A percentile compares a stretch with the other conserved stretches of the same genome.
Evolutionary conservation across 2,797 vertebrate genomes (phyloP).

Genomic region (Odontamblyopus lacepedii): DNA sequence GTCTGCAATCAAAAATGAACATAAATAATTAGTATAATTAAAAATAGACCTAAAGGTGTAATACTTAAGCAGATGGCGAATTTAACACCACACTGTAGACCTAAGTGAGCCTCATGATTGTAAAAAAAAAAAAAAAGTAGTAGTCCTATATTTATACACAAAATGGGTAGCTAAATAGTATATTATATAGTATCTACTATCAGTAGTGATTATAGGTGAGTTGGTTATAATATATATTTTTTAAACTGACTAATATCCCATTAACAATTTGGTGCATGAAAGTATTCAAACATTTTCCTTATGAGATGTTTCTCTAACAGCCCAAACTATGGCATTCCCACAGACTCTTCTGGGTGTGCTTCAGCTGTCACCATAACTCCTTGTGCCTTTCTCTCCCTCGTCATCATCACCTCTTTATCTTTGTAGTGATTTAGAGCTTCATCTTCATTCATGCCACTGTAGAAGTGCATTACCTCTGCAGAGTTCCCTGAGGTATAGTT

Average conservation of each 20-base stretch:
- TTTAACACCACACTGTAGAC: too few species aligned
- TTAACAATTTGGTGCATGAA: not conserved
- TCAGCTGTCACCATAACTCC: slow-evolving; percentile 14
- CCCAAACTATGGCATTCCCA: slow-evolving; percentile 18
- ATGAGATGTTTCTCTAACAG: not conserved
- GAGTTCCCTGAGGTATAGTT: not conserved
- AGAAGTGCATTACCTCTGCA: slow-evolving; percentile 3
- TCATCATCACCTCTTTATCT: slow-evolving; percentile 28
- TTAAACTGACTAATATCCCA: not conserved
- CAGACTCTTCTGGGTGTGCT: slow-evolving; percentile 47
- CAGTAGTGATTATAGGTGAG: not conserved
- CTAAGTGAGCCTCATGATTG: too few species aligned
- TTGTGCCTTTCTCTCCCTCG: slow-evolving; percentile 7
- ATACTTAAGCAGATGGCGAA: too few species aligned
- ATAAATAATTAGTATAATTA: too few species aligned
- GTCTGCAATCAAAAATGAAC: too few species aligned
- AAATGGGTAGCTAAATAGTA: too few species aligned
- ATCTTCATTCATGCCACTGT: slow-evolving; percentile 28
- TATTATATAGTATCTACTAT: too few species aligned
- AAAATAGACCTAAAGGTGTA: too few species aligned
- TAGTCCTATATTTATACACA: too few species aligned
- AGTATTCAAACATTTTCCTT: not conserved
- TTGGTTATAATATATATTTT: not conserved
- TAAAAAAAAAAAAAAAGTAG: too few species aligned
- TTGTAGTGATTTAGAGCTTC: slow-evolving; percentile 26